Evolutionary conservation across 2,888 invertebrate genomes (phyloP).

Genomic region (Pemphredon lugubris): DNA sequence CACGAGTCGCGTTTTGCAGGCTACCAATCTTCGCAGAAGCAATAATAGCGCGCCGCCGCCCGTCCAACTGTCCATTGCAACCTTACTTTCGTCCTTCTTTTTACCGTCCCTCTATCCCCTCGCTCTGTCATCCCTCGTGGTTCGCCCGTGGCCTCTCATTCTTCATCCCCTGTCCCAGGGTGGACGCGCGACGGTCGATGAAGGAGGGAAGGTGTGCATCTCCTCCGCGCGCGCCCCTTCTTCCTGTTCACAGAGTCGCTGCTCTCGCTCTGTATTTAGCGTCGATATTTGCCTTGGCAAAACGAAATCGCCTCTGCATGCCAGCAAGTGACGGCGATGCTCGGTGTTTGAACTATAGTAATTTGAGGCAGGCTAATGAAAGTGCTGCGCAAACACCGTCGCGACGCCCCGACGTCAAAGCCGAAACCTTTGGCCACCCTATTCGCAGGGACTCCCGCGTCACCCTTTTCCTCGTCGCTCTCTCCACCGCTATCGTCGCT

Average conservation of each 20-base stretch:
- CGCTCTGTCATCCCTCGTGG: slow-evolving; percentile 41
- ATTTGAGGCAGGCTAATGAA: slow-evolving; percentile 80
- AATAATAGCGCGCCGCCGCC: slow-evolving; percentile 76
- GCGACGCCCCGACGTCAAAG: slow-evolving; percentile 79
- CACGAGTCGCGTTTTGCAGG: slow-evolving; percentile 70
- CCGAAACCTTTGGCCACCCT: slow-evolving; percentile 71
- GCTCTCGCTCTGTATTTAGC: slow-evolving; percentile 43
- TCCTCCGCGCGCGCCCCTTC: slow-evolving; percentile 3
- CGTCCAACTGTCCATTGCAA: slow-evolving; percentile 75
- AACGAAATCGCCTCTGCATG: slow-evolving; percentile 75
- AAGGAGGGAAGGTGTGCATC: slow-evolving; percentile 8
- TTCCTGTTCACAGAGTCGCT: slow-evolving; percentile 1
- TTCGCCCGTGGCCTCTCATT: slow-evolving; percentile 39
- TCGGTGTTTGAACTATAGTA: slow-evolving; percentile 79
- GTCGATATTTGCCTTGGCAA: slow-evolving; percentile 76
- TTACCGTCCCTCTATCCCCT: slow-evolving; percentile 13
- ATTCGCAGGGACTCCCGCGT: slow-evolving; percentile 14
- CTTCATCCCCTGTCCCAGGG: slow-evolving; percentile 35
- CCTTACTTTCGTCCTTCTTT: slow-evolving; percentile 52
- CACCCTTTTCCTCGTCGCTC: slow-evolving; percentile 36
- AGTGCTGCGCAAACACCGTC: slow-evolving; percentile 79
- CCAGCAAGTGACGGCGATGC: slow-evolving; percentile 63
- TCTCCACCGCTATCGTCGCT: slow-evolving; percentile 47
- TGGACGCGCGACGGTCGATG: slow-evolving; percentile 19
- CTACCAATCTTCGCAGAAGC: slow-evolving; percentile 78